Evolutionary conservation across 2,888 invertebrate species (phyloP), one percentile per base, ranked within the genome.

Genomic region (Salpingus planirostris): DNA sequence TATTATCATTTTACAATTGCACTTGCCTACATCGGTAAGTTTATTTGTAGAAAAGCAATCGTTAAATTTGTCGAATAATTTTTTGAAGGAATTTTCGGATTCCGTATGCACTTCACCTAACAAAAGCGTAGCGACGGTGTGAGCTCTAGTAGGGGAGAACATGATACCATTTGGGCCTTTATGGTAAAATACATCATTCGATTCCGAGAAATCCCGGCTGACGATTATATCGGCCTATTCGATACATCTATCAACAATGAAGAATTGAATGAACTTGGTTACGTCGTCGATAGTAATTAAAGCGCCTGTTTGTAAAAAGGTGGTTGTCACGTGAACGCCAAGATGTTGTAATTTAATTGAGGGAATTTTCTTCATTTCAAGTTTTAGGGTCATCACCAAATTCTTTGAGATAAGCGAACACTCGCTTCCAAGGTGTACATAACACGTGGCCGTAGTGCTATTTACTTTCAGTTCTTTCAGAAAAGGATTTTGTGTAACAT

Each of bases 161-260:
- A 26, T 13, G 5, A 26, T 26, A n/a, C 26, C 26, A n/a, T 26
- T 26, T 26, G 26, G 26, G n/a, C 26, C 26, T 13, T 26, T 26
- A 5, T 11, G 12, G 13, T 26, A 26, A 12, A 10, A 13, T 6
- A 26, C 26, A 26, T 7, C 13, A 26, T 4, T 4, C 5, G 7
- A 4, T 5, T 26, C 26, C 5, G 26, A 12, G n/a, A 26, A 26
- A n/a, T 26, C n/a, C 5, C 26, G 26, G 6, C 26, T 13, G 7
- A 26, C 13, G 13, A 26, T 26, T 26, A 26, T 13, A 10, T 26
- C 12, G n/a, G 26, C 13, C 4, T 4, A 6, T 5, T 26, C 5
- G 7, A 26, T 7, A 11, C 26, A 26, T 26, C 13, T 26, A 26
- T 10, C 12, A 4, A 26, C 26, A 26, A 26, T 11, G n/a, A 26